Base-by-base conservation (phyloP, 2,113 vertebrate genomes). In the Bos javanicus region DNA sequence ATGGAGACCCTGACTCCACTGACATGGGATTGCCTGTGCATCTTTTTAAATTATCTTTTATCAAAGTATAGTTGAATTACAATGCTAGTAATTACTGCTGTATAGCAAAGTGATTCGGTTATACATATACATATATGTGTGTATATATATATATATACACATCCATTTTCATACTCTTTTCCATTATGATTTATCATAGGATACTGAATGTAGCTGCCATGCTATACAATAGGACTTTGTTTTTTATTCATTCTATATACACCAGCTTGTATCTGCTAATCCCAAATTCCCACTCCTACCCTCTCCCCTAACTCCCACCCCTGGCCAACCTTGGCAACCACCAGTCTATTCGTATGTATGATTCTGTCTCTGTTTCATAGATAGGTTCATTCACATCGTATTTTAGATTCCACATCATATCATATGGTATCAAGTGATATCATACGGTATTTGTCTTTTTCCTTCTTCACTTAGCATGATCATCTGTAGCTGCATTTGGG, bases 71-170 rank as follows among this genome's bases (percentile, higher is more conserved):
- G 76, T 78, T 78, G 76, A 48, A 30, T 48, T 48, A 48, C 76
- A 78, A 17, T 78, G 14, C 15, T 30, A 16, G 17, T 28, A 48
- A 48, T 30, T 78, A 30, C 10, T 78, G 43, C 76, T 48, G 7
- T 48, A 17, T 6, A 48, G 76, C 76, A 78, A 30, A 48, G 43
- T 9, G 14, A 78, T 28, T 30, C 8, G 8, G 26, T 78, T 78
- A 78, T 48, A 48, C 4, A 78, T 78, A 76, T 15, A 76, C 36
- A 26, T 25, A 23, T 39, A 7, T 71, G n/a, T 39, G 2, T 39
- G 11, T 17, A 0, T 17, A 2, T 5, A 13, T 30, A 25, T 33
- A 11, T 36, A 12, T 36, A 39, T 7, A 78, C 7, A 46, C 43
- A 78, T 28, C 14, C 43, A 46, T 78, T 78, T 78, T 78, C 74